Evolutionary conservation across 2,888 invertebrate genomes (phyloP).

Genomic region (Ormyrus nitidulus): DNA sequence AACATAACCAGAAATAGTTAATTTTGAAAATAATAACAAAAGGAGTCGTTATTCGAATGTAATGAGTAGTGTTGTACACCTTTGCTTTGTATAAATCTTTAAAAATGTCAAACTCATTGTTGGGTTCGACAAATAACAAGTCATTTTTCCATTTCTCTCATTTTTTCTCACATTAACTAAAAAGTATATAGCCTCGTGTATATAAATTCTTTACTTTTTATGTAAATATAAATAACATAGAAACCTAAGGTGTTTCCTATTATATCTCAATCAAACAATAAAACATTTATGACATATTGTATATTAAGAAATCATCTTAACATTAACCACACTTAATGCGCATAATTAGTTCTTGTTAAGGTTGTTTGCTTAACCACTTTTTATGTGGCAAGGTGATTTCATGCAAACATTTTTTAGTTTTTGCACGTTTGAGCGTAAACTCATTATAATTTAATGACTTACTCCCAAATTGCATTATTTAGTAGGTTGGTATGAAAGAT

Average conservation of each 20-base stretch:
- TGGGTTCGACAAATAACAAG: constrained; percentile 55
- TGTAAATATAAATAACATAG: constrained; percentile 53
- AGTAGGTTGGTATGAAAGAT: constrained; percentile 42
- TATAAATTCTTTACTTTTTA: constrained; percentile 50
- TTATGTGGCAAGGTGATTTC: constrained; percentile 29
- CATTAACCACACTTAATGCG: constrained; percentile 50
- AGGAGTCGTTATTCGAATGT: constrained; percentile 36
- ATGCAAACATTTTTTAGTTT: constrained; percentile 13
- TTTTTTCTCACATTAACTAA: constrained; percentile 49
- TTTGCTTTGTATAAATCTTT: constrained; percentile 54
- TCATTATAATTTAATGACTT: constrained; percentile 13
- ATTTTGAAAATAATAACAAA: constrained; percentile 33
- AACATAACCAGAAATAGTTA: background rate
- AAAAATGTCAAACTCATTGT: constrained; percentile 51
- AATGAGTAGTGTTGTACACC: constrained; percentile 25
- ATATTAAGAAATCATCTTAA: constrained; percentile 49
- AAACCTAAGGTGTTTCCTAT: constrained; percentile 52
- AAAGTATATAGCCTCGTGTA: constrained; percentile 52
- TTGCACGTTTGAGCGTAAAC: constrained; percentile 24
- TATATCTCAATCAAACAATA: constrained; percentile 48
- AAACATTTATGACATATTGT: constrained; percentile 47
- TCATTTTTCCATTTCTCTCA: constrained; percentile 27
- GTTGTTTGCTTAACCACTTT: constrained; percentile 23
- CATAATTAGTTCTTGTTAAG: constrained; percentile 34
- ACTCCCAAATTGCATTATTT: constrained; percentile 33